Base-by-base conservation (phyloP, 2,888 invertebrate species). In the Limnephilus rhombicus region DNA sequence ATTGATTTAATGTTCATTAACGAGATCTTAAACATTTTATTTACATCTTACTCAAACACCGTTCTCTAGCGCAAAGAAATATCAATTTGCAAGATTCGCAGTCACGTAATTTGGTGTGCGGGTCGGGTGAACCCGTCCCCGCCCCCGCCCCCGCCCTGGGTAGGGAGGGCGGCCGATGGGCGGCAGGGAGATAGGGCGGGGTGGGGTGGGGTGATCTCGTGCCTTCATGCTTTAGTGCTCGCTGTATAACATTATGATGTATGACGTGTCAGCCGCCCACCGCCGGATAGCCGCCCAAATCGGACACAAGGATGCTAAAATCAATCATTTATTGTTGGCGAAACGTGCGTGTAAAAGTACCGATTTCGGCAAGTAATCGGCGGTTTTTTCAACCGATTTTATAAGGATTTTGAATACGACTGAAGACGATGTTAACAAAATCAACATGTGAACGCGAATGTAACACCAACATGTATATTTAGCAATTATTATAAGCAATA, bases 151-250 rank as follows among this genome's bases (percentile, higher is more conserved):
- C 83, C 81, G 86, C 88, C 87, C 34, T 49, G 53, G 90, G 81
- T 86, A 49, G 87, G 82, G 41, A 9, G 87, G 87, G 24, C 41
- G 90, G 15, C 18, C 2, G 49, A n/a, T 80, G 83, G 81, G 82
- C 31, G 85, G 88, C 11, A 29, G 41, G 68, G 89, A 91, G 90
- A 83, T 88, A 89, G 90, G 86, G 81, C 34, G 92, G 83, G 80
- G 88, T 92, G 88, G 80, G n/a, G 92, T 80, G 87, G 91, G 92
- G 90, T 94, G 94, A 94, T 94, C 92, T 93, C 92, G 93, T 94
- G 94, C 94, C 94, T 94, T 94, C 94, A 94, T 94, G 94, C 94
- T 94, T 94, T 94, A 92, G 93, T 94, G 94, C 93, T 94, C 92
- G 93, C 92, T 91, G 91, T 91, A 91, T 93, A 93, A 93, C 93